Evolutionary conservation across 1,140 invertebrate genomes (phyloP).

Genomic region (Eriosoma lanigerum): DNA sequence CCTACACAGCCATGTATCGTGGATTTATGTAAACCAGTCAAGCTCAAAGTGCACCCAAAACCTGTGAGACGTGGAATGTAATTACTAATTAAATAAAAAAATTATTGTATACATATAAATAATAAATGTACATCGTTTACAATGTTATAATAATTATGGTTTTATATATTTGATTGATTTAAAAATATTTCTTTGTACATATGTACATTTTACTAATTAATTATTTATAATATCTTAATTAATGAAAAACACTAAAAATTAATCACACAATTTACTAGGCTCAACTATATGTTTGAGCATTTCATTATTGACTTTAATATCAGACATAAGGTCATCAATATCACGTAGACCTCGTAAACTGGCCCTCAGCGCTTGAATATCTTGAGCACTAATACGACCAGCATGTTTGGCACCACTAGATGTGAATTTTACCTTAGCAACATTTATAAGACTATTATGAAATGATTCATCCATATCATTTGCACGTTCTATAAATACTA

Average conservation of each 20-base stretch:
- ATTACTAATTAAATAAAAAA: slow-evolving; percentile 52
- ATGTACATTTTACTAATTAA: neutral
- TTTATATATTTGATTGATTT: neutral
- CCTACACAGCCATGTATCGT: slow-evolving; percentile 68
- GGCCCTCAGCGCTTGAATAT: slow-evolving; percentile 46
- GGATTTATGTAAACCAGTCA: slow-evolving; percentile 85
- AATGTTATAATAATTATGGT: neutral
- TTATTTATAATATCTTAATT: slow-evolving; percentile 20
- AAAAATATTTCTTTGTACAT: neutral
- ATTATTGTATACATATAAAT: neutral
- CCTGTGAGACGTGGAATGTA: slow-evolving; percentile 81
- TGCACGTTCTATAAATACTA: slow-evolving; percentile 55
- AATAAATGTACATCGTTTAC: neutral
- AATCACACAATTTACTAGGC: slow-evolving; percentile 34
- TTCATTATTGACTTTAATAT: slow-evolving; percentile 43
- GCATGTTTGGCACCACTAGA: slow-evolving; percentile 51
- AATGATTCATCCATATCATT: slow-evolving; percentile 54
- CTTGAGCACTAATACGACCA: slow-evolving; percentile 52
- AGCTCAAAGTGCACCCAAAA: slow-evolving; percentile 85
- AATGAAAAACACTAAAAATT: neutral
- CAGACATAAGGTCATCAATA: slow-evolving; percentile 42
- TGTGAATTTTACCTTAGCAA: slow-evolving; percentile 53
- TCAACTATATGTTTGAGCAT: slow-evolving; percentile 47
- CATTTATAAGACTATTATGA: slow-evolving; percentile 55
- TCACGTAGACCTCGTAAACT: slow-evolving; percentile 48